Conservation (phyloP, 2,888 invertebrate genomes). For the Onchidella celtica region DNA sequence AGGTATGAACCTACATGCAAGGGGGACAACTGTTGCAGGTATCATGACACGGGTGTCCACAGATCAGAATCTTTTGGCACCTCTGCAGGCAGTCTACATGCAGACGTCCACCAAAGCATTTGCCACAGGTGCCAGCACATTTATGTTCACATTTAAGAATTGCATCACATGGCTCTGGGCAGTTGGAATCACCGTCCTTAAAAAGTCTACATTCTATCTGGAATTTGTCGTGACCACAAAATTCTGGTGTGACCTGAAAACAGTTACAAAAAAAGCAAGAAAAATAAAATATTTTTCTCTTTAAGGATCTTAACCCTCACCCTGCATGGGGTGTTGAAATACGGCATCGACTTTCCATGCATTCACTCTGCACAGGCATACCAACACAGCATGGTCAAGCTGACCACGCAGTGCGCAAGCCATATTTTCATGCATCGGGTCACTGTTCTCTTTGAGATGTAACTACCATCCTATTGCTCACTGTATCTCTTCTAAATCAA, state of each 20-base stretch:
- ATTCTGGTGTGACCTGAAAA: conserved; percentile 63
- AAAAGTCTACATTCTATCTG: conserved; percentile 69
- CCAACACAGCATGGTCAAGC: no score
- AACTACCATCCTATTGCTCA: no score
- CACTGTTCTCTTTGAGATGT: no score
- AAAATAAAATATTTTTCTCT: not conserved
- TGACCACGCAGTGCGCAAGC: no score
- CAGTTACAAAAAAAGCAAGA: conserved; percentile 45
- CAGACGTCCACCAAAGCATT: conserved; percentile 84
- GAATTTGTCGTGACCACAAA: conserved; percentile 75
- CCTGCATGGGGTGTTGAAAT: no score
- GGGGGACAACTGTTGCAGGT: conserved; percentile 81
- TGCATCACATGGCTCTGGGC: conserved; percentile 76
- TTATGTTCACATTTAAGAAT: conserved; percentile 66
- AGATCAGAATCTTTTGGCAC: conserved; percentile 71
- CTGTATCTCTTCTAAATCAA: no score
- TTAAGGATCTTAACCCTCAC: no score
- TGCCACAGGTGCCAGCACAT: conserved; percentile 78
- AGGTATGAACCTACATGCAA: conserved; percentile 57
- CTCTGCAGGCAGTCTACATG: conserved; percentile 82
- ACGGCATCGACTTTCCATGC: no score
- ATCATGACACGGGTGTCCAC: conserved; percentile 83
- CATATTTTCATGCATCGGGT: no score
- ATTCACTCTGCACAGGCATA: no score
- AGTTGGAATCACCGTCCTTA: conserved; percentile 65